Evolutionary conservation across 2,797 vertebrate genomes (phyloP).

Genomic region (Paratrypauchen microcephalus): DNA sequence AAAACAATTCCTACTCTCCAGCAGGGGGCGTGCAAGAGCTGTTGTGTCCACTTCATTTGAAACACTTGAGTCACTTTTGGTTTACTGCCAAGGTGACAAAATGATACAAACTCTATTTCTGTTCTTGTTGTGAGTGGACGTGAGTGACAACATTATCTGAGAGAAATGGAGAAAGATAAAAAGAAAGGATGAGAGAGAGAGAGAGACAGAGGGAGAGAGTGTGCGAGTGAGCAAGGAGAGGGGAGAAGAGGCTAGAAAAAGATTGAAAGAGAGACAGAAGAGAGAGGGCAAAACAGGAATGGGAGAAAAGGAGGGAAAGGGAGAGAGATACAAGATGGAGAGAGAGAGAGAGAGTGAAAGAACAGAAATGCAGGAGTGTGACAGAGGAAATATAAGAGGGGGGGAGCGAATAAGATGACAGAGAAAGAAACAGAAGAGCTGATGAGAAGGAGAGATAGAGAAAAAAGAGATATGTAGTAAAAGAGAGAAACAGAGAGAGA

Average conservation of each 20-base stretch:
- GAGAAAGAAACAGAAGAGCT: conserved; percentile 71
- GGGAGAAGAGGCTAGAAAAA: no score
- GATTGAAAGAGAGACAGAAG: no score
- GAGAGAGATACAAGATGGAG: no score
- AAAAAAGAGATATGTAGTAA: no score
- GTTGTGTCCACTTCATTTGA: background rate
- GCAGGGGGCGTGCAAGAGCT: conserved; percentile 48
- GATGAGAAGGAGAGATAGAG: conserved; percentile 58
- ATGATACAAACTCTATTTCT: conserved; percentile 6
- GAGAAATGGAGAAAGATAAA: conserved; percentile 3
- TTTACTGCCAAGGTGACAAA: conserved; percentile 19
- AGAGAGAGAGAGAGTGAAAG: no score
- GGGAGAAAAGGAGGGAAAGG: no score
- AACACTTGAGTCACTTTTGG: conserved; percentile 6
- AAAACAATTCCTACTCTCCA: conserved; percentile 21
- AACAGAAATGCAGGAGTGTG: no score
- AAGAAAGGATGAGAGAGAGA: conserved; percentile 40
- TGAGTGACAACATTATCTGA: conserved; percentile 5
- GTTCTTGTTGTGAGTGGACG: conserved; percentile 20
- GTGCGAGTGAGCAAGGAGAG: no score
- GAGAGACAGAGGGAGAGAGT: no score
- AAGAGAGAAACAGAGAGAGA: no score
- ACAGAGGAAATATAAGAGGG: conserved; percentile 7
- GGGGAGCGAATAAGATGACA: background rate
- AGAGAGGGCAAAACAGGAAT: no score